Percentiles rank a stretch among this genome's conserved stretches.
Conservation (phyloP, 2,113 vertebrate species). For the Mus musculus region DNA sequence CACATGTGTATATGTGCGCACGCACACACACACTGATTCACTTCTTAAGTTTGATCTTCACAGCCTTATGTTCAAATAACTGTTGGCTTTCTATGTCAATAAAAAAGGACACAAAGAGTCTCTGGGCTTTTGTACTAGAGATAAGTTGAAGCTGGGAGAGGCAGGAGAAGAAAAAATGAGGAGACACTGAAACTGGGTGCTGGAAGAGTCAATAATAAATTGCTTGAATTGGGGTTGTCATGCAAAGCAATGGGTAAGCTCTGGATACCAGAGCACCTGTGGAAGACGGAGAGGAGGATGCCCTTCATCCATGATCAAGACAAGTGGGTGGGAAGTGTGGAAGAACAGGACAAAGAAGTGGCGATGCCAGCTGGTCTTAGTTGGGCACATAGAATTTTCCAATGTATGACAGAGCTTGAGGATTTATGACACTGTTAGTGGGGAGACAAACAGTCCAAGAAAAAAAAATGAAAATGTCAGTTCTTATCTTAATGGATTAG, state of each 20-base stretch:
- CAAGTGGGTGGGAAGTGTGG: too few relatives aligned
- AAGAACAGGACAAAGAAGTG: fast-evolving
- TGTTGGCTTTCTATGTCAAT: not conserved
- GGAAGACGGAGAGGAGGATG: fast-evolving
- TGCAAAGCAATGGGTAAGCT: not conserved
- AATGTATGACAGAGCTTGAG: fast-evolving
- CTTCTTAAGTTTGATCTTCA: not conserved
- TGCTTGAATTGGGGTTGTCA: fast-evolving
- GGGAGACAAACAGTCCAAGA: not conserved
- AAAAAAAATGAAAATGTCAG: not conserved
- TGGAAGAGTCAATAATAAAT: not conserved
- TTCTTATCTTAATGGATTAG: not conserved
- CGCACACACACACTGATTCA: not conserved
- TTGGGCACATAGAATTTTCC: fast-evolving
- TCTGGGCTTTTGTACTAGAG: fast-evolving
- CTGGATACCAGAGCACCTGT: fast-evolving
- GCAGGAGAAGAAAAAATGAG: not conserved
- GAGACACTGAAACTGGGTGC: fast-evolving
- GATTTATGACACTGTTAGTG: not conserved
- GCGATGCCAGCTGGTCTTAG: fast-evolving
- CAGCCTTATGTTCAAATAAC: not conserved
- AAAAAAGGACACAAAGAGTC: not conserved
- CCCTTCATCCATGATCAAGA: fast-evolving
- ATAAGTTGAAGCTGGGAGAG: not conserved
- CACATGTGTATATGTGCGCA: too few relatives aligned